Conservation (phyloP, 2,888 invertebrate genomes). For the Autographa pulchrina region DNA sequence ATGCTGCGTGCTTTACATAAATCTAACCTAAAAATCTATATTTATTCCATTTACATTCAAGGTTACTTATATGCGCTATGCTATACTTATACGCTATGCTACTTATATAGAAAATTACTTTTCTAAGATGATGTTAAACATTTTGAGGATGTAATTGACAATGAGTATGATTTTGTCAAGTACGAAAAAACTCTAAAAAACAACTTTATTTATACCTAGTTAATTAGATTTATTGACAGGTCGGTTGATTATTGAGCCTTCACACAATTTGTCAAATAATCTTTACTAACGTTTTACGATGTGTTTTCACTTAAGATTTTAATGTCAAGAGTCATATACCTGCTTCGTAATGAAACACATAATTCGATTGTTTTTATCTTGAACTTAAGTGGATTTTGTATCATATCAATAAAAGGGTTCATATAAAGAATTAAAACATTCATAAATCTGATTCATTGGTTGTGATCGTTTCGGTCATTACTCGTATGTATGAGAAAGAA, state of each 20-base stretch:
- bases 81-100: too few relatives aligned
- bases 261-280: neutral
- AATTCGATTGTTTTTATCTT: constrained; percentile 84
- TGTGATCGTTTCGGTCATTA: constrained; percentile 27
- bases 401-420: constrained; percentile 75
- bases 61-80: too few relatives aligned
- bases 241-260: neutral
- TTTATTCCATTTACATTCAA: too few relatives aligned
- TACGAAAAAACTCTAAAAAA: neutral
- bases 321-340: constrained; percentile 33
- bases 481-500: constrained; percentile 21
- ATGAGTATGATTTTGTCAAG: too few relatives aligned
- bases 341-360: constrained; percentile 76
- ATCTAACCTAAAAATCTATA: too few relatives aligned
- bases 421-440: constrained; percentile 70
- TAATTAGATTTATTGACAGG: neutral
- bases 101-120: too few relatives aligned
- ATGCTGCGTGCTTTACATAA: neutral
- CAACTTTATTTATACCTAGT: neutral
- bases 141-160: too few relatives aligned
- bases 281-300: constrained; percentile 18
- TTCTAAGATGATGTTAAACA: too few relatives aligned
- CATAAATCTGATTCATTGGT: constrained; percentile 52
- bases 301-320: constrained; percentile 29
- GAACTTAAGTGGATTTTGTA: constrained; percentile 79